A percentile compares a stretch with the other conserved stretches of the same genome.
Evolutionary conservation across 2,888 invertebrate genomes (phyloP).

Genomic region (Drosophila aldrichi): DNA sequence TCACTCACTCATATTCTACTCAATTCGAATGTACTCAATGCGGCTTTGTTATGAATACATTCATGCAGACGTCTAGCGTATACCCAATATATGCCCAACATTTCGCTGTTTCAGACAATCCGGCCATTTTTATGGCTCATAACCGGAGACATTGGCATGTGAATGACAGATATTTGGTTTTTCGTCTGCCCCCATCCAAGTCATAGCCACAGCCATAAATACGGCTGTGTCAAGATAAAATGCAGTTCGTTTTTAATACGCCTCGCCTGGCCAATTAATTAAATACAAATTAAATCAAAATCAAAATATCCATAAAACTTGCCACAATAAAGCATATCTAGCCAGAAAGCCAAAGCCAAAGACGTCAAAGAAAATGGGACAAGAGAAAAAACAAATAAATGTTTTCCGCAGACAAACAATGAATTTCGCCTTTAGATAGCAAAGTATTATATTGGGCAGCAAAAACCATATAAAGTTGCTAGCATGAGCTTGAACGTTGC

Average conservation of each 20-base stretch:
- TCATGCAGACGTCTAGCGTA: no score
- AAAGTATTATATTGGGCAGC: no score
- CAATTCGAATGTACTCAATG: no score
- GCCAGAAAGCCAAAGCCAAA: background rate
- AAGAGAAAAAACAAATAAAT: conserved; percentile 37
- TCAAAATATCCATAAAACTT: conserved; percentile 24
- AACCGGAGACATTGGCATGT: conserved; percentile 55
- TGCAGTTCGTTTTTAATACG: conserved; percentile 12
- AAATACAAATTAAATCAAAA: conserved; percentile 61
- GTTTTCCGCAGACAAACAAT: conserved; percentile 58
- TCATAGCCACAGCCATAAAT: conserved; percentile 7
- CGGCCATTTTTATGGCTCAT: conserved; percentile 66
- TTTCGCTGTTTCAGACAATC: conserved; percentile 18
- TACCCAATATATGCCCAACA: conserved; percentile 47
- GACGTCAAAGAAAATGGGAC: no score
- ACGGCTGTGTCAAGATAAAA: conserved; percentile 23
- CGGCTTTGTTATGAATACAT: no score
- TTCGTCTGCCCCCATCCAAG: conserved; percentile 21
- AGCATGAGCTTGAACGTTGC: background rate
- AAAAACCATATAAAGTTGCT: conserved; percentile 34
- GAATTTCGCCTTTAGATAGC: conserved; percentile 14
- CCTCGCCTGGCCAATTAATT: conserved; percentile 57
- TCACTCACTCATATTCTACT: no score
- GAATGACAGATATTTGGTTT: conserved; percentile 60
- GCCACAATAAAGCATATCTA: conserved; percentile 5